Percentiles rank a stretch among this genome's conserved stretches.
These are phyloP conservation scores for Halcyon chelicuti DNA, from an alignment of 2,797 vertebrate species.

Conservation along the genomic window DNA sequence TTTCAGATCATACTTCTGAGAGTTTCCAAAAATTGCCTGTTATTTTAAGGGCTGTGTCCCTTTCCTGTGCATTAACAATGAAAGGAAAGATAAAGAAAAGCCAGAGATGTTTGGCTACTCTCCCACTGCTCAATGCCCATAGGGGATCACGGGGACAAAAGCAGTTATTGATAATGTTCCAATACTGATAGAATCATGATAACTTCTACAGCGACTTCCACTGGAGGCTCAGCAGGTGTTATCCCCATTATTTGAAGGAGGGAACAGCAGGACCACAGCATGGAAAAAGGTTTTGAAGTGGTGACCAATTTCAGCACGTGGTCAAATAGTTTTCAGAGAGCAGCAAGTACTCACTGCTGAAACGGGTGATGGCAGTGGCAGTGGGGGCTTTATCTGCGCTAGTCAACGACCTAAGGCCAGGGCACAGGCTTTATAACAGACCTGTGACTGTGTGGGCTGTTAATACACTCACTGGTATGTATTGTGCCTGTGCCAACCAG, in stretches of 20 bases:
- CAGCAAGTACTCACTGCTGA: background rate
- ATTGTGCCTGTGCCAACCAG: background rate
- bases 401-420: background rate
- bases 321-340: background rate
- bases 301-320: background rate
- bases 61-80: background rate
- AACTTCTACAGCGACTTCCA: background rate
- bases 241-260: accelerated
- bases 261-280: background rate
- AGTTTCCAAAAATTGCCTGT: background rate
- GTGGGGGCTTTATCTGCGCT: accelerated
- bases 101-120: background rate
- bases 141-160: background rate
- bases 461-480: background rate
- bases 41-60: background rate
- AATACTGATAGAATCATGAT: background rate
- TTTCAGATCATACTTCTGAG: background rate
- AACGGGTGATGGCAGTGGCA: background rate
- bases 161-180: background rate
- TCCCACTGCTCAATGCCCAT: background rate
- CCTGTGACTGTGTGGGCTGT: background rate
- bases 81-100: background rate
- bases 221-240: background rate
- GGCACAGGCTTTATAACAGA: background rate
- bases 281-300: background rate